Percentiles rank a stretch among this genome's conserved stretches.
These are phyloP conservation scores for Bufo bufo DNA, from an alignment of 2,113 vertebrate species.

Conservation along the genomic window DNA sequence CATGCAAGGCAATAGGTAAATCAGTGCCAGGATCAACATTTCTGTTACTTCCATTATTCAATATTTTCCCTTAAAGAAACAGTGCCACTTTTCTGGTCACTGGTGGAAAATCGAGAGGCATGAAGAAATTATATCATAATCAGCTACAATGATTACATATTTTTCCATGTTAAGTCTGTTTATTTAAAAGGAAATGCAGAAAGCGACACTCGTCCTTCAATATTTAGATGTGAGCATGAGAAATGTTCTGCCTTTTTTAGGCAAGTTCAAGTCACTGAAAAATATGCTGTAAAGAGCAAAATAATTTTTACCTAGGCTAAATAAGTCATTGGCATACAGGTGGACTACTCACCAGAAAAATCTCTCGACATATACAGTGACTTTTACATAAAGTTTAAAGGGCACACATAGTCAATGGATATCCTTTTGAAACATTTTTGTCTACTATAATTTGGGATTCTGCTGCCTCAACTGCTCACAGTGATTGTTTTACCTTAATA, in stretches of 20 bases:
- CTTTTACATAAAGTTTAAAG: too few relatives aligned
- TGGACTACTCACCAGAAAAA: too few relatives aligned
- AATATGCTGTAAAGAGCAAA: too few relatives aligned
- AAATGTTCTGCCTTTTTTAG: neutral
- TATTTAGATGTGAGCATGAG: neutral
- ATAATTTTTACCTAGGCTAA: too few relatives aligned
- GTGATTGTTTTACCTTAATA: too few relatives aligned
- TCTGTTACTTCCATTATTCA: slow-evolving; percentile 51
- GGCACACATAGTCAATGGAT: too few relatives aligned
- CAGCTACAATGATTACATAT: neutral
- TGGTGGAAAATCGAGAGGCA: slow-evolving; percentile 18
- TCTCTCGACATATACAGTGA: too few relatives aligned
- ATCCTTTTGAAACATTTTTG: too few relatives aligned
- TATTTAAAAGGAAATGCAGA: slow-evolving; percentile 19
- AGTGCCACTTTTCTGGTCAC: slow-evolving; percentile 19
- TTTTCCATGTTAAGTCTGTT: slow-evolving; percentile 5
- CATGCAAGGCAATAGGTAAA: slow-evolving; percentile 23
- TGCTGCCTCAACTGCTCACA: too few relatives aligned
- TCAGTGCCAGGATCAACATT: slow-evolving; percentile 51
- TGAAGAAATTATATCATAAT: slow-evolving; percentile 7
- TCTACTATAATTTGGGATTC: too few relatives aligned
- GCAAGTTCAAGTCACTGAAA: neutral
- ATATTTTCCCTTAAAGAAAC: slow-evolving; percentile 29
- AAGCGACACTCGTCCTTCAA: neutral
- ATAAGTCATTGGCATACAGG: too few relatives aligned